Evolutionary conservation across 1,140 invertebrate genomes (phyloP), one percentile per base, ranked within the genome.

Genomic region (Drosophila repleta): DNA sequence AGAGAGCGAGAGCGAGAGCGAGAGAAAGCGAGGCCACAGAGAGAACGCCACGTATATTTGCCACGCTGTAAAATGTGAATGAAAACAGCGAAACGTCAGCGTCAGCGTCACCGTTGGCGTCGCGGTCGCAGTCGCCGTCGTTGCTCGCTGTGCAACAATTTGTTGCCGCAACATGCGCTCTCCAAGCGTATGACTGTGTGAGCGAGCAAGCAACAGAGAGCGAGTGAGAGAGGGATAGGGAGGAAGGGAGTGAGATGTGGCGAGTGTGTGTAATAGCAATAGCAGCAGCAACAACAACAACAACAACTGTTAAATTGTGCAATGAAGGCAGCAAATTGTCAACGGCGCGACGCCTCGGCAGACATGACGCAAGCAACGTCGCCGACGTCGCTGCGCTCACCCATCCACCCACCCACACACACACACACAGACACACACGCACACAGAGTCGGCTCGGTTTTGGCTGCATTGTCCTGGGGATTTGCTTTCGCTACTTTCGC

Each of bases 111-210:
- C 6, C 60, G 37, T 10, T 8, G 1, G 45, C 64, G 64, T 41
- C 35, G 56, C 17, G 41, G 37, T 61, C 61, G 61, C 35, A n/a
- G 39, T 61, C 56, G 39, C 39, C 67, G 49, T 35, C 68, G 43
- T 61, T 49, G 65, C 65, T 73, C 70, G 74, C 74, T 65, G 78
- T 80, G 81, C 81, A 80, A 85, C 81, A 85, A 84, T 84, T 84
- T 84, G 80, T 84, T 84, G 80, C 81, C 72, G 67, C 67, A 79
- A 68, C 66, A 72, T 57, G 43, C 61, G 39, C 45, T 37, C 17
- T 29, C n/a, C 17, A 45, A 29, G 32, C 8, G 32, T 3, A 18
- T 15, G 32, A 69, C 17, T 20, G 37, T 41, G 37, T 11, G 32
- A 39, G 7, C 4, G 8, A 17, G 21, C 55, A 43, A 48, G 53